Percentiles rank a stretch among this genome's conserved stretches.
Conservation (phyloP, 2,113 vertebrate species). For the Tenrec ecaudatus region DNA sequence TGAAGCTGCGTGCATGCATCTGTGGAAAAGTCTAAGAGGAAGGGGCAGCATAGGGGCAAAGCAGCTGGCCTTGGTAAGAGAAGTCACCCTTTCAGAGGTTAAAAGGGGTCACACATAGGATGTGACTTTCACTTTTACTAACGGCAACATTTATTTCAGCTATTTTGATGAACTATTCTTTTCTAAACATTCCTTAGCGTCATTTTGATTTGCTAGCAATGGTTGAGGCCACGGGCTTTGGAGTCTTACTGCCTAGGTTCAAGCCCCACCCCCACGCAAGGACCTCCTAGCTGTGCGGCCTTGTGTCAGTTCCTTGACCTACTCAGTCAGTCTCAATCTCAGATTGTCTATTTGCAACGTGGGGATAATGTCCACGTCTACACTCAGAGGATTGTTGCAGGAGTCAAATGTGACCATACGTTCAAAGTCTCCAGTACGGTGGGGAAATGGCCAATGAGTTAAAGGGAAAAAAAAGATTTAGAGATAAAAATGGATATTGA, state of each 20-base stretch:
- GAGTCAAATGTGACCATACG: background rate
- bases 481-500: slow-evolving; percentile 40
- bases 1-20: background rate
- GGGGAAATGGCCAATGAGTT: slow-evolving; percentile 18
- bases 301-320: background rate
- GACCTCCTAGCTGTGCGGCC: background rate
- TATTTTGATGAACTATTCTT: slow-evolving; percentile 4
- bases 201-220: slow-evolving; percentile 24
- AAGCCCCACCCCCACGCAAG: background rate
- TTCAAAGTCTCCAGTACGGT: background rate
- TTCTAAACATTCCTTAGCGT: slow-evolving; percentile 11
- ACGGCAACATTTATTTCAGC: slow-evolving; percentile 20
- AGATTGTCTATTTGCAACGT: slow-evolving; percentile 49
- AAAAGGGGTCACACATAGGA: slow-evolving; percentile 5
- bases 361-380: background rate
- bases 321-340: background rate
- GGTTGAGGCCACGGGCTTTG: background rate
- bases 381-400: background rate
- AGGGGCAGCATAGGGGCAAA: background rate
- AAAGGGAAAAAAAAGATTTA: background rate
- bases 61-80: background rate
- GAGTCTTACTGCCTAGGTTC: background rate
- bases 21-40: background rate
- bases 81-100: background rate
- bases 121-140: slow-evolving; percentile 47